Percentiles rank a stretch among this genome's conserved stretches.
These are phyloP conservation scores for Pomatorhinus ruficollis DNA, from an alignment of 2,113 vertebrate genomes.

Conservation along the genomic window DNA sequence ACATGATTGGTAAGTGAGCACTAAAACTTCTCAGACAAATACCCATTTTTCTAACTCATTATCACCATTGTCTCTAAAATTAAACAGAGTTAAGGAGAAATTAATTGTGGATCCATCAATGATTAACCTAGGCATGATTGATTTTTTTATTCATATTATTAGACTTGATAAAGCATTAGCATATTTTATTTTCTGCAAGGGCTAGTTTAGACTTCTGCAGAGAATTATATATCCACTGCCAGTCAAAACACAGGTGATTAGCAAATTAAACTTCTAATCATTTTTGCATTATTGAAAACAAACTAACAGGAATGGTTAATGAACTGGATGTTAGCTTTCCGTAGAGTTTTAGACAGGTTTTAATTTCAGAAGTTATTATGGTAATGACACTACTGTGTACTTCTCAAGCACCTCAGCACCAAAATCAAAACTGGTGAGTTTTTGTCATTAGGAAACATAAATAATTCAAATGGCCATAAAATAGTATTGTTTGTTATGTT, in stretches of 20 bases:
- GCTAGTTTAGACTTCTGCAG: conserved; percentile 82
- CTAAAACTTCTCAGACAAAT: conserved; percentile 59
- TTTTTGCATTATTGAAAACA: conserved; percentile 83
- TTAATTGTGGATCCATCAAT: conserved; percentile 78
- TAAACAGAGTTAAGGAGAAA: conserved; percentile 77
- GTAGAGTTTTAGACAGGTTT: conserved; percentile 82
- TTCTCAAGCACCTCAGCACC: conserved; percentile 73
- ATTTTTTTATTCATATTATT: conserved; percentile 76
- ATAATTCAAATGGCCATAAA: conserved; percentile 75
- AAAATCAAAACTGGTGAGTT: conserved; percentile 73
- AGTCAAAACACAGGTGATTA: conserved; percentile 84
- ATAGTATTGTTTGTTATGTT: conserved; percentile 67
- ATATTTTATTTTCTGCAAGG: conserved; percentile 80
- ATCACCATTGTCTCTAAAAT: conserved; percentile 74
- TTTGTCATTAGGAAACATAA: conserved; percentile 75
- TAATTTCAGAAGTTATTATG: conserved; percentile 83
- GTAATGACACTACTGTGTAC: conserved; percentile 79
- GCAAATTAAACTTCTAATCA: conserved; percentile 84
- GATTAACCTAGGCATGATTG: conserved; percentile 74
- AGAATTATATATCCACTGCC: conserved; percentile 78
- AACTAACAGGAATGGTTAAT: conserved; percentile 84
- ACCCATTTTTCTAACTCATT: conserved; percentile 58
- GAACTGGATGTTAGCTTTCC: conserved; percentile 84
- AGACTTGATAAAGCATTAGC: conserved; percentile 75
- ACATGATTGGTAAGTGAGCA: conserved; percentile 97